A percentile compares a stretch with the other conserved stretches of the same genome.
Conservation (phyloP, 1,140 invertebrate genomes). For the Acromyrmex charruanus region DNA sequence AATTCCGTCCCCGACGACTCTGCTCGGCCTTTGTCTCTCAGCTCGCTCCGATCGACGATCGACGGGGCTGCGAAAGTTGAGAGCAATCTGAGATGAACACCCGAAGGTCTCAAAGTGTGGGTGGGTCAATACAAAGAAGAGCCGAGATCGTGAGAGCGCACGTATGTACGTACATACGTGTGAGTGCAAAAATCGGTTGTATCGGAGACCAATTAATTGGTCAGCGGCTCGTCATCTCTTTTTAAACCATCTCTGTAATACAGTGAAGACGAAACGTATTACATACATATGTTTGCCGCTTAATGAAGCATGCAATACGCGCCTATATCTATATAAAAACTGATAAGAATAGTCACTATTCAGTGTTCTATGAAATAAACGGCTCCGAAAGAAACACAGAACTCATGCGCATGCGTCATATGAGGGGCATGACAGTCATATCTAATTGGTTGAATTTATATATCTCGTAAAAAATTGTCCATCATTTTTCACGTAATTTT, state of each 20-base stretch:
- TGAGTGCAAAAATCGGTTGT: background rate
- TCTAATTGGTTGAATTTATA: background rate
- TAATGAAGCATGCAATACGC: background rate
- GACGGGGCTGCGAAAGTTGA: slow-evolving; percentile 61
- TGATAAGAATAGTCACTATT: background rate
- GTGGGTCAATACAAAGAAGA: slow-evolving; percentile 69
- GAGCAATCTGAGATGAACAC: slow-evolving; percentile 69
- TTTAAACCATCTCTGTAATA: background rate
- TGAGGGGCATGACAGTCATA: background rate
- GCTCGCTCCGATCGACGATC: background rate
- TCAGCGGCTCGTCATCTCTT: background rate
- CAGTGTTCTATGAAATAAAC: background rate
- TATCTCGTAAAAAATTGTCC: too few relatives aligned
- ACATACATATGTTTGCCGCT: background rate
- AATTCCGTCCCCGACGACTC: slow-evolving; percentile 29
- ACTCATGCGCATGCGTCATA: background rate
- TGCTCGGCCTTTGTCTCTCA: slow-evolving; percentile 64
- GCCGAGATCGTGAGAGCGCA: background rate
- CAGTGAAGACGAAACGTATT: background rate
- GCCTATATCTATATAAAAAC: background rate
- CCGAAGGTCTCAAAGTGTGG: slow-evolving; percentile 17
- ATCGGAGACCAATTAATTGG: slow-evolving; percentile 12
- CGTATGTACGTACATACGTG: background rate
- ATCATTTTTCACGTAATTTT: too few relatives aligned
- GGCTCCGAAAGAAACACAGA: background rate